These are phyloP conservation scores for Mechanitis mazaeus DNA, from an alignment of 2,888 invertebrate genomes.

Conservation along the genomic window DNA sequence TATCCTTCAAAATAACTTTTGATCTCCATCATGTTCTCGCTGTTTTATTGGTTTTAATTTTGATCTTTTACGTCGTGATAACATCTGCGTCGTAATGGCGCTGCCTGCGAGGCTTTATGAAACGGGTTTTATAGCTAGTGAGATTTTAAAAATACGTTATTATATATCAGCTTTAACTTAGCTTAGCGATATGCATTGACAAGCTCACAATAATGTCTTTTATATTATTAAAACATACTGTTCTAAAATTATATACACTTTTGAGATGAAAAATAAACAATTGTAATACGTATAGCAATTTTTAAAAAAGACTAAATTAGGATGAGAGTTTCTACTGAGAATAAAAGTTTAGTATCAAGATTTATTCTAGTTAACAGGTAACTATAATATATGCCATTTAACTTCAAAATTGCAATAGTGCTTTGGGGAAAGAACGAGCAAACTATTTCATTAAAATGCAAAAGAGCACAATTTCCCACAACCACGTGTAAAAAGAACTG, in stretches of 20 bases:
- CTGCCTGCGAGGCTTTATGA: constrained; percentile 53
- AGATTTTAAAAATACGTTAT: constrained; percentile 15
- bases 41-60: constrained; percentile 69
- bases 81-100: constrained; percentile 62
- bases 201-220: too few species aligned
- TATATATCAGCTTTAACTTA: not conserved
- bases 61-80: constrained; percentile 68
- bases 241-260: too few species aligned
- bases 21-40: constrained; percentile 33
- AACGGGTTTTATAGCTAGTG: constrained; percentile 45
- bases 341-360: too few species aligned
- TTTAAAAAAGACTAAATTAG: too few species aligned
- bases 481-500: constrained; percentile 57
- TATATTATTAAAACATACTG: too few species aligned
- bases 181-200: too few species aligned
- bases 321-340: too few species aligned
- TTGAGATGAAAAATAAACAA: too few species aligned
- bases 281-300: too few species aligned
- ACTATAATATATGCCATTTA: constrained; percentile 20
- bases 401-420: constrained; percentile 27
- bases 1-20: too few species aligned
- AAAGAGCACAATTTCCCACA: constrained; percentile 61
- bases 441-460: constrained; percentile 71
- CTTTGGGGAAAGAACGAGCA: constrained; percentile 27
- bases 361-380: constrained; percentile 13